phyloP scores from a whole-genome alignment of 2,888 invertebrate genomes.

The Hecatera dysodea region DNA sequence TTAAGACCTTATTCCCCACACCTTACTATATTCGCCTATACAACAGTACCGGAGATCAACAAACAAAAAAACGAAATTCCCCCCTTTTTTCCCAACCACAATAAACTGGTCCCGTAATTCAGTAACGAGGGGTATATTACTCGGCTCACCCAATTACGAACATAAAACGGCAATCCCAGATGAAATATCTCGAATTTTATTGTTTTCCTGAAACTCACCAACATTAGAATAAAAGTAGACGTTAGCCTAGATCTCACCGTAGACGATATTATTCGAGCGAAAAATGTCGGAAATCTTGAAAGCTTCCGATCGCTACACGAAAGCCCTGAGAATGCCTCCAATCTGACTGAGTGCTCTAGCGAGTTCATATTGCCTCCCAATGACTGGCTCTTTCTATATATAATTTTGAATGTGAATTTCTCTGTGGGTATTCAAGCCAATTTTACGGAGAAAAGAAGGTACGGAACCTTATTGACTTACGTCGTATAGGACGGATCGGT shows the following conservation, averaged over 20 bases:
- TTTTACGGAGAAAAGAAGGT: slow-evolving; percentile 59
- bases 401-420: slow-evolving; percentile 71
- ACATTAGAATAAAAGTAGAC: slow-evolving; percentile 57
- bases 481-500: slow-evolving; percentile 33
- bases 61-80: not conserved
- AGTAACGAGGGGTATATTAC: slow-evolving; percentile 19
- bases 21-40: not conserved
- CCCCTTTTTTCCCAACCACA: not conserved
- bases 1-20: too few relatives aligned
- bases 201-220: slow-evolving; percentile 47
- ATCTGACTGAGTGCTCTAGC: slow-evolving; percentile 84
- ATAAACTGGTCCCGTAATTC: slow-evolving; percentile 6
- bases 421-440: slow-evolving; percentile 64
- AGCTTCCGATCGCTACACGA: slow-evolving; percentile 80
- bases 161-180: slow-evolving; percentile 39
- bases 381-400: slow-evolving; percentile 72
- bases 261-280: slow-evolving; percentile 68
- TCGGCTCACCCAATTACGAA: slow-evolving; percentile 23
- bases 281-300: slow-evolving; percentile 80
- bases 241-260: slow-evolving; percentile 54
- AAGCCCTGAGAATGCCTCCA: slow-evolving; percentile 77
- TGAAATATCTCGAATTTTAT: slow-evolving; percentile 37
- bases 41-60: not conserved
- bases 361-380: slow-evolving; percentile 75
- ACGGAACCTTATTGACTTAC: slow-evolving; percentile 56